Evolutionary conservation across 1,140 invertebrate species (phyloP), one percentile per base, ranked within the genome.

Genomic region (Batillaria attramentaria): DNA sequence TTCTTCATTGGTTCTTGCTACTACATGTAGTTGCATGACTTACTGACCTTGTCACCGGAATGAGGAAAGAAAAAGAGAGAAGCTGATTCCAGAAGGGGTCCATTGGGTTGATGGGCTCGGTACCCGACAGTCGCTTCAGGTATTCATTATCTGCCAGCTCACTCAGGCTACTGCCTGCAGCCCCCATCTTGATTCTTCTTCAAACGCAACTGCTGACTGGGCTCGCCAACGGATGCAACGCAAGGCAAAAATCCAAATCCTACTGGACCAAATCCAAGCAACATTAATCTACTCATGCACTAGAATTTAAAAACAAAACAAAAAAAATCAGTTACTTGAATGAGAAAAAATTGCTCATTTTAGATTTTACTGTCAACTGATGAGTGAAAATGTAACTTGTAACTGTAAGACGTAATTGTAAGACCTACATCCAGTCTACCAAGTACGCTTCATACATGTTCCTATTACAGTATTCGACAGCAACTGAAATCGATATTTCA

Each of bases 51-150:
- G 87, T 88, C 31, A 87, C 85, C 37, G 88, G 88, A 33, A 87
- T 88, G 13, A 93, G 93, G 81, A 98, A 95, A 84, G 97, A 96
- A 84, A 97, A 99, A 0, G 97, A 96, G 20, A 99, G 92, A 73
- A 99, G 93, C 82, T 95, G 94, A 89, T 97, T 97, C 98, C 98
- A 99, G 90, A 97, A 98, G 18, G 95, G 94, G 92, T 98, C 96
- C 91, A 97, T 97, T 35, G 94, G 92, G n/a, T 94, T 93, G 84
- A 99, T 95, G 20, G 94, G 88, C 81, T 96, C 94, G 66, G 93
- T 93, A 0, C 95, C 94, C 80, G 95, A 95, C 88, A 99, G 96
- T 73, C 93, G 92, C 74, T 93, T 92, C 42, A 99, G 91, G 86
- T 95, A 94, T 83, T 95, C 94, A 93, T 98, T 99, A 76, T 93